Percentiles rank a stretch among this genome's conserved stretches.
phyloP scores from a whole-genome alignment of 1,140 invertebrate species.

The Pararge aegeria region DNA sequence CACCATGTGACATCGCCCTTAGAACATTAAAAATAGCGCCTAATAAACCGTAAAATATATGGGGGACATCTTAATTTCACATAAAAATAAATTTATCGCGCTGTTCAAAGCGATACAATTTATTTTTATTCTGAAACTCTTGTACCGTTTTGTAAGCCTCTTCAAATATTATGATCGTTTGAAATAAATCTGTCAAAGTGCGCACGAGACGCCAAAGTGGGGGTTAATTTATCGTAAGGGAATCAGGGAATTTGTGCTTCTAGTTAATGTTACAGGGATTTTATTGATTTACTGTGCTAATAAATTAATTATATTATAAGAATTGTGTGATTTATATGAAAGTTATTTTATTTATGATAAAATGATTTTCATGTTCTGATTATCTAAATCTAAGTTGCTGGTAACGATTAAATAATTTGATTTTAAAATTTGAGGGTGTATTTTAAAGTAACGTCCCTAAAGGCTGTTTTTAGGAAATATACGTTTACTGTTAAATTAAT shows the following conservation, averaged over 20 bases:
- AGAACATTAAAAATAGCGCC: conserved; percentile 20
- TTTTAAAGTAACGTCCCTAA: no score
- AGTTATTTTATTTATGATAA: not conserved
- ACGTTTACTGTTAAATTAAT: no score
- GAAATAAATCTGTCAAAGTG: conserved; percentile 38
- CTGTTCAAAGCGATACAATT: conserved; percentile 23
- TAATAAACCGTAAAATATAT: conserved; percentile 37
- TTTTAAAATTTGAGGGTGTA: no score
- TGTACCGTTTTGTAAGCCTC: conserved; percentile 33
- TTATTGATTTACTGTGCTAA: conserved; percentile 3
- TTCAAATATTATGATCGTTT: conserved; percentile 41
- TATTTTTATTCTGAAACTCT: conserved; percentile 34
- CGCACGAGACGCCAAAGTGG: not conserved
- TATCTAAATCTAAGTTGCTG: no score
- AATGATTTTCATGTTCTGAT: no score
- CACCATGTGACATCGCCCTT: conserved; percentile 8
- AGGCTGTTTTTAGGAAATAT: no score
- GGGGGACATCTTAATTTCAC: conserved; percentile 44
- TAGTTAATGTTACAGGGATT: not conserved
- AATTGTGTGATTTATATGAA: not conserved
- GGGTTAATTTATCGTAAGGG: conserved; percentile 5
- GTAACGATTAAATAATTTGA: no score
- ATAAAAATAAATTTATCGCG: conserved; percentile 46
- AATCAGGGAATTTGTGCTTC: not conserved
- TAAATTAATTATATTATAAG: not conserved